These are phyloP conservation scores for Alcedo quadribrachys DNA, from an alignment of 2,797 vertebrate species.

Conservation along the genomic window DNA sequence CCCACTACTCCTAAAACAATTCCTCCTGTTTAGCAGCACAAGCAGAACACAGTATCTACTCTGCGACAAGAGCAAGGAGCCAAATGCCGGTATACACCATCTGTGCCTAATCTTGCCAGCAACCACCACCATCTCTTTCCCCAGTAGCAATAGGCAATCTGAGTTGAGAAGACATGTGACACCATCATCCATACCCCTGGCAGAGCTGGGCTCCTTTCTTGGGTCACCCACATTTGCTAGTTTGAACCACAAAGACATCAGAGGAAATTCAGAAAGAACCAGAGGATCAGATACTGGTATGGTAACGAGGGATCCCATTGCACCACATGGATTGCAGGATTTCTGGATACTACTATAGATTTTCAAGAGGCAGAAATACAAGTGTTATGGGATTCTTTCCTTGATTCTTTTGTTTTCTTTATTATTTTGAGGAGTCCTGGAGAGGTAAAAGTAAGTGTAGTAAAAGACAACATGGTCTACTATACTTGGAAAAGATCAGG, in stretches of 20 bases:
- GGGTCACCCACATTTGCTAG: not conserved
- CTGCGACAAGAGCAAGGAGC: not conserved
- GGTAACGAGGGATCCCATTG: not conserved
- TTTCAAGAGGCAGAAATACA: not conserved
- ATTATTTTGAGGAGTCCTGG: not conserved
- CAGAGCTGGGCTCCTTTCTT: not conserved
- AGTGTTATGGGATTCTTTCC: not conserved
- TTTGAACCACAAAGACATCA: not conserved
- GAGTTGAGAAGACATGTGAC: not conserved
- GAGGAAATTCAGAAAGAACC: not conserved
- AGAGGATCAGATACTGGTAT: not conserved
- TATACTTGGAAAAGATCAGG: not conserved
- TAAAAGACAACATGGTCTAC: not conserved
- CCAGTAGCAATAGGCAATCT: not conserved
- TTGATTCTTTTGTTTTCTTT: not conserved
- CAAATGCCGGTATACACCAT: not conserved
- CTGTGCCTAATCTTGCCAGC: not conserved
- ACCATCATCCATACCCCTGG: not conserved
- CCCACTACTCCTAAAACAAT: not conserved
- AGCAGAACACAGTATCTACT: not conserved
- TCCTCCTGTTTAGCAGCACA: not conserved
- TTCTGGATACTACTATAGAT: not conserved
- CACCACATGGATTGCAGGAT: not conserved
- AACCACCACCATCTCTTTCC: not conserved
- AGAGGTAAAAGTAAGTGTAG: not conserved